Evolutionary conservation across 2,113 vertebrate species (phyloP).

Genomic region (Bambusicola thoracicus): DNA sequence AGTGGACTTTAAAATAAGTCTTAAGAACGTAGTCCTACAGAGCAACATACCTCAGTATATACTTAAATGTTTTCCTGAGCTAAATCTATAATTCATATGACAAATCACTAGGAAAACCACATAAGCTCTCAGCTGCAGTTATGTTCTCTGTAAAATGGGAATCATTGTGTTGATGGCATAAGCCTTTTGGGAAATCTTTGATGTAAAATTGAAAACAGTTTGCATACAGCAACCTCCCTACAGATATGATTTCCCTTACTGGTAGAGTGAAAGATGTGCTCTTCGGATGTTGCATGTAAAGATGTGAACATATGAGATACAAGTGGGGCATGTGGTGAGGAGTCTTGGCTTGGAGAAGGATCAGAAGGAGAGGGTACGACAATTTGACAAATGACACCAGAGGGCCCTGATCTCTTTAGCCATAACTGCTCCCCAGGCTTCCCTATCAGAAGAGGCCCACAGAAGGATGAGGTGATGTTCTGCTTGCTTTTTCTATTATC

Average conservation of each 20-base stretch:
- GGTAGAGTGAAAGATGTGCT: not conserved
- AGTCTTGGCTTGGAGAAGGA: not conserved
- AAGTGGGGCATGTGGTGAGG: not conserved
- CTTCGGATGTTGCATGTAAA: accelerated
- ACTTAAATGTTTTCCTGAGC: not conserved
- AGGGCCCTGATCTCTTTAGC: not conserved
- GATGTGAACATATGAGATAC: accelerated
- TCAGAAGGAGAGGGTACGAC: not conserved
- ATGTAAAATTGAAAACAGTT: not conserved
- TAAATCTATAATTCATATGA: slow-evolving; percentile 7
- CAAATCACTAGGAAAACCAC: not conserved
- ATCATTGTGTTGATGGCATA: not conserved
- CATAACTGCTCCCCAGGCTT: not conserved
- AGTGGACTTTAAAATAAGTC: slow-evolving; percentile 9
- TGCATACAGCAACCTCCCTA: not conserved
- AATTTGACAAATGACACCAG: not conserved
- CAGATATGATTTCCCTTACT: not conserved
- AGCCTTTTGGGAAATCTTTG: not conserved
- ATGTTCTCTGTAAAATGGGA: not conserved
- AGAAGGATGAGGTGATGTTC: not conserved
- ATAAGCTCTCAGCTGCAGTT: slow-evolving; percentile 24
- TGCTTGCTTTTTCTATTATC: not conserved
- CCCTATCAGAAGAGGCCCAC: not conserved
- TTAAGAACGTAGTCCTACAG: not conserved
- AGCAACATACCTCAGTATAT: not conserved